A percentile compares a stretch with the other conserved stretches of the same genome.
Conservation (phyloP, 2,113 vertebrate species). For the Ctenomys sociabilis region DNA sequence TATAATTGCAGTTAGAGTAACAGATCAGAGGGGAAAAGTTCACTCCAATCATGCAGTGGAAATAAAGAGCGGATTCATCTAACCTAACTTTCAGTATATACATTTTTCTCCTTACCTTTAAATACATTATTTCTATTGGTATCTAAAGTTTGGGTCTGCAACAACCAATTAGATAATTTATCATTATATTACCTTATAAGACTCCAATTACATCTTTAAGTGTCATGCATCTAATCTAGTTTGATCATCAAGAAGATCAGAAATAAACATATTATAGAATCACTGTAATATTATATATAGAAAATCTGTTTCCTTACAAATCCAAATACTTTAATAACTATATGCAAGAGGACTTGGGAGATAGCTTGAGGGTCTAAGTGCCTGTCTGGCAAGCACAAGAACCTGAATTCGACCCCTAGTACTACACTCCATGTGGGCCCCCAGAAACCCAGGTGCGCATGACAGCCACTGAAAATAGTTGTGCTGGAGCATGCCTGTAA, state of each 20-base stretch:
- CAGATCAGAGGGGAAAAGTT: not conserved
- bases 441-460: too few relatives aligned
- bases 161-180: conserved; percentile 21
- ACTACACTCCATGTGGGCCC: too few relatives aligned
- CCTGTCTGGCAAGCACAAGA: too few relatives aligned
- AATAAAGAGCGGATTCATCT: conserved; percentile 24
- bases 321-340: not conserved
- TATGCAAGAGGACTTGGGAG: not conserved
- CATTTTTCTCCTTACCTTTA: not conserved
- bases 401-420: too few relatives aligned
- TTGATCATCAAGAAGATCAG: not conserved
- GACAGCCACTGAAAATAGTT: too few relatives aligned
- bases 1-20: not conserved
- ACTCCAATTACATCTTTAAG: not conserved
- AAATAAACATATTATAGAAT: not conserved
- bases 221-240: not conserved
- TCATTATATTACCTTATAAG: not conserved
- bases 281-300: not conserved
- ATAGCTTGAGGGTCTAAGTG: too few relatives aligned
- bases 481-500: too few relatives aligned
- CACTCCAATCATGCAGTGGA: conserved; percentile 18
- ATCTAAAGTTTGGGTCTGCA: not conserved
- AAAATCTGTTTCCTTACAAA: conserved; percentile 33
- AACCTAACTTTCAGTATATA: not conserved
- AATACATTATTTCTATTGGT: not conserved